phyloP scores from a whole-genome alignment of 2,113 vertebrate genomes.

The Stegastes partitus region DNA sequence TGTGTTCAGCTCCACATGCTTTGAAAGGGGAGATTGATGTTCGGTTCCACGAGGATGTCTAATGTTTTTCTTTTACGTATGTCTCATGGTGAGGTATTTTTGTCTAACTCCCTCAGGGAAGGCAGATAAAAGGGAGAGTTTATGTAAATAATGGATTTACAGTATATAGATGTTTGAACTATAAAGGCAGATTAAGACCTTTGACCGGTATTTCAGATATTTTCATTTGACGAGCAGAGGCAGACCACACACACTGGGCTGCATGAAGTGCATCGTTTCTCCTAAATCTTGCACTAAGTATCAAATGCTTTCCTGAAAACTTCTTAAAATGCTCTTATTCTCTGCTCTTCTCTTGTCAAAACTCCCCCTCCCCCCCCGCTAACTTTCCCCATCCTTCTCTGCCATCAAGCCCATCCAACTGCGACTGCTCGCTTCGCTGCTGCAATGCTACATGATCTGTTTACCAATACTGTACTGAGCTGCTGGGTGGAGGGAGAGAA shows the following conservation, averaged over 20 bases:
- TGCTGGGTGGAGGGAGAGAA: slow-evolving; percentile 26
- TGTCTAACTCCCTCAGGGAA: slow-evolving; percentile 33
- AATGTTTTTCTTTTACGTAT: slow-evolving; percentile 54
- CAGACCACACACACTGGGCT: not conserved
- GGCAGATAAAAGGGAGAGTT: slow-evolving; percentile 41
- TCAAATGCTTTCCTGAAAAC: not conserved
- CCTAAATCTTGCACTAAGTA: not conserved
- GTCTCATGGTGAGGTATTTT: slow-evolving; percentile 37
- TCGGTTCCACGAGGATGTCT: slow-evolving; percentile 19
- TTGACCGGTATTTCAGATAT: slow-evolving; percentile 6
- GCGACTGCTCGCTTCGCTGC: slow-evolving; percentile 37
- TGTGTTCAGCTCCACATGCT: slow-evolving; percentile 33
- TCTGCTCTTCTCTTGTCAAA: slow-evolving; percentile 14
- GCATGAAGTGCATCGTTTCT: slow-evolving; percentile 1
- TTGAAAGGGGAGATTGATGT: slow-evolving; percentile 60
- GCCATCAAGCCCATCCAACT: slow-evolving; percentile 38
- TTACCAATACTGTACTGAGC: slow-evolving; percentile 61
- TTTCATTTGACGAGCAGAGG: slow-evolving; percentile 7
- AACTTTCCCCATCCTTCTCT: slow-evolving; percentile 20
- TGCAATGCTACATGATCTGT: slow-evolving; percentile 74
- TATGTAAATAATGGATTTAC: slow-evolving; percentile 49
- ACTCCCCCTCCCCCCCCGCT: not conserved
- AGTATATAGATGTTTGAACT: slow-evolving; percentile 30
- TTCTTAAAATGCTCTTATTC: slow-evolving; percentile 1
- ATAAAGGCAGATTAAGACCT: slow-evolving; percentile 45